Evolutionary conservation across 2,888 invertebrate species (phyloP).

Genomic region (Chloromyia formosa): DNA sequence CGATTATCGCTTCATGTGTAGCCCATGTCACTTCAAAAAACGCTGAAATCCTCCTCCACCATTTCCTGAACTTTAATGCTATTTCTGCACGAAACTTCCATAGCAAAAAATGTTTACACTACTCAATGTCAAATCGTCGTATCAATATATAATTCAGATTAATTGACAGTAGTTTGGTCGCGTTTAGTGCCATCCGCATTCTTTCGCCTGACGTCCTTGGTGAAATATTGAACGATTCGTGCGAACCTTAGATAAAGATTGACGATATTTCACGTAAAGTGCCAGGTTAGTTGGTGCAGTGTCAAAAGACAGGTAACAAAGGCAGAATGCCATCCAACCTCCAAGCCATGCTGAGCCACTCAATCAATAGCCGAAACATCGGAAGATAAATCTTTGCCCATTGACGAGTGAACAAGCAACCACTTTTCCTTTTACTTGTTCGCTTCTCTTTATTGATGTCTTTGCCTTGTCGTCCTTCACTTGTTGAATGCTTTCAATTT

Average conservation of each 20-base stretch:
- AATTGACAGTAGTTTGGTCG: constrained; percentile 28
- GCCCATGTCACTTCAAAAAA: not conserved
- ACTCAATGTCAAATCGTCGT: constrained; percentile 6
- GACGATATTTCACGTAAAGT: constrained; percentile 17
- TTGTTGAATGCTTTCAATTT: constrained; percentile 29
- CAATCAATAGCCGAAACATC: constrained; percentile 39
- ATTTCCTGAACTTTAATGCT: constrained; percentile 5
- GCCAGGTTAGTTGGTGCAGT: not conserved
- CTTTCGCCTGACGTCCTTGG: not conserved
- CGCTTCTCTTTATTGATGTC: constrained; percentile 11
- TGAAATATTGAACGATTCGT: constrained; percentile 28
- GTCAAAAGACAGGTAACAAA: constrained; percentile 21
- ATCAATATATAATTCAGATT: constrained; percentile 37
- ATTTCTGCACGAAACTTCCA: constrained; percentile 23
- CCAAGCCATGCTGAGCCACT: constrained; percentile 24
- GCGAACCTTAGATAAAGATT: constrained; percentile 33
- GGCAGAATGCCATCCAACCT: not conserved
- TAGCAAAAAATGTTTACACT: constrained; percentile 5
- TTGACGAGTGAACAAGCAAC: constrained; percentile 31
- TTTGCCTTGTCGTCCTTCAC: constrained; percentile 17
- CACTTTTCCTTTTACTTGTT: constrained; percentile 16
- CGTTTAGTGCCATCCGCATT: constrained; percentile 15
- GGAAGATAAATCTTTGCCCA: constrained; percentile 43
- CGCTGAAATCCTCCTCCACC: not conserved
- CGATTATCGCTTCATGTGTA: no score